phyloP scores from a whole-genome alignment of 2,888 invertebrate species.

The Cantharis lateralis region DNA sequence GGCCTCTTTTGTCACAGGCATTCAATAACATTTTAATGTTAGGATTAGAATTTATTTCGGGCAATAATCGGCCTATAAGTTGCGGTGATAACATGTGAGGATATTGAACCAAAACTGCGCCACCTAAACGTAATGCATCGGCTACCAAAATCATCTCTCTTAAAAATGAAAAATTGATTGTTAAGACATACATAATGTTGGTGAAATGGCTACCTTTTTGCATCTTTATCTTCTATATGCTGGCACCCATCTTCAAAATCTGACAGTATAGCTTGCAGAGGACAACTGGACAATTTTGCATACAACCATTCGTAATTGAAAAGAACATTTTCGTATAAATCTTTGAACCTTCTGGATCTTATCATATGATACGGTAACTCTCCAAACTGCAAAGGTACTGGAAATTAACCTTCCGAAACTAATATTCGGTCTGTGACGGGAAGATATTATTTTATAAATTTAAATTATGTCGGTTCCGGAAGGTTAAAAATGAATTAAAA shows the following conservation, averaged over 20 bases:
- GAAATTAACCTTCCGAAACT: background rate
- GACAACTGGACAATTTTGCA: conserved; percentile 93
- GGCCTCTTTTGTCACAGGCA: conserved; percentile 90
- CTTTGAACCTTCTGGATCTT: conserved; percentile 85
- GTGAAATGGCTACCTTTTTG: conserved; percentile 64
- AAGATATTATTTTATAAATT: too few relatives aligned
- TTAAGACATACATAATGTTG: background rate
- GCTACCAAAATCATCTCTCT: conserved; percentile 91
- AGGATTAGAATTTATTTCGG: conserved; percentile 82
- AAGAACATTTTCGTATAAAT: conserved; percentile 87
- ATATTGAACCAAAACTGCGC: conserved; percentile 88
- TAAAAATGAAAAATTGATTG: conserved; percentile 36
- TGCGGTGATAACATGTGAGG: conserved; percentile 97
- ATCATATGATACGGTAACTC: conserved; percentile 95
- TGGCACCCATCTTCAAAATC: conserved; percentile 93
- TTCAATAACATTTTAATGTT: conserved; percentile 85
- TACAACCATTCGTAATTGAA: conserved; percentile 99
- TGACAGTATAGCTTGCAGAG: conserved; percentile 89
- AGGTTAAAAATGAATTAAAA: background rate
- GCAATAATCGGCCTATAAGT: conserved; percentile 87
- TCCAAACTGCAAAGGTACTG: conserved; percentile 69
- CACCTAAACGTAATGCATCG: conserved; percentile 90
- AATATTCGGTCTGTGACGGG: too few relatives aligned
- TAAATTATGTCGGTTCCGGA: too few relatives aligned
- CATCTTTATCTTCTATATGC: conserved; percentile 81